Base-by-base conservation (phyloP, 2,113 vertebrate species). In the Lanius ludovicianus region DNA sequence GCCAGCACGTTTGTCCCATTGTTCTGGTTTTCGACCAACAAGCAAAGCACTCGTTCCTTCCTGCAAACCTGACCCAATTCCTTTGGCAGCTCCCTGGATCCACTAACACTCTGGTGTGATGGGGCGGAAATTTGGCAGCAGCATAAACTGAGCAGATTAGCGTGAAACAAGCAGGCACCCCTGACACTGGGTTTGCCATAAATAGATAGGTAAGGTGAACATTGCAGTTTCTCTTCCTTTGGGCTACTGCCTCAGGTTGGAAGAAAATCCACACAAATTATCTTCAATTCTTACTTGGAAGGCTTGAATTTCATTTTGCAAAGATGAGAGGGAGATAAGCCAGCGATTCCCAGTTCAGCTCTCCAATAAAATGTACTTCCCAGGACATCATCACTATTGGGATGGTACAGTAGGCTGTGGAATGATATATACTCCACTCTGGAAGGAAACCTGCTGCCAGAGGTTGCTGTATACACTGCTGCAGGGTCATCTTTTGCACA, bases 61-160 rank as follows among this genome's bases (percentile, higher is more conserved):
- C 52, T 2, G 2, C 81, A 90, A 95, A 89, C 56, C 73, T 94
- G 91, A 95, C 96, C 93, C 44, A 90, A 44, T 90, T 97, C 86
- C 69, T 57, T 52, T 1, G 15, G 80, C 89, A 89, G 87, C 49
- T 87, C 73, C 59, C 65, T 71, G 65, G 56, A 93, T 79, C 50
- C 20, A 46, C 80, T 73, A 63, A 87, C 55, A 18, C 24, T 3
- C 79, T 52, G 76, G 28, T 56, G 84, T 82, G 93, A 92, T 1
- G 4, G 65, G n/a, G 60, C 0, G 1, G 87, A 97, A 95, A 95
- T 75, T 20, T 81, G 84, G 84, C 80, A 95, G 84, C 56, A 70
- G 85, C 2, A 3, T 47, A 37, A 94, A 91, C 11, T 2, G 62
- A 84, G 84, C 64, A 91, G 73, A 81, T 81, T 52, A 89, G 77